phyloP scores from a whole-genome alignment of 2,113 vertebrate genomes.

The Tamias sibiricus region DNA sequence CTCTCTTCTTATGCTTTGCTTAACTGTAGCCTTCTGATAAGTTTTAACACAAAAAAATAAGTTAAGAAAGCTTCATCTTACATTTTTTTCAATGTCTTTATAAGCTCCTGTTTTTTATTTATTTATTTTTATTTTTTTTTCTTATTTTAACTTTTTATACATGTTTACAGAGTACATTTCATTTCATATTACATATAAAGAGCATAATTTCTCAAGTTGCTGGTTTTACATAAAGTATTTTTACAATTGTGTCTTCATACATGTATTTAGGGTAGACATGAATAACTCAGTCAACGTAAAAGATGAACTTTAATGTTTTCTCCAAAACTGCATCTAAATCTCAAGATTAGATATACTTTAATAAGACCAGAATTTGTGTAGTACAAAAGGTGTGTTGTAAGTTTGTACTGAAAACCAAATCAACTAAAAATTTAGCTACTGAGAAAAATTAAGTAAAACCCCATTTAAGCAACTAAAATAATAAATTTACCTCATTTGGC shows the following conservation, averaged over 20 bases:
- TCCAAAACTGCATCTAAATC: not conserved
- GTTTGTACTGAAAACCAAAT: not conserved
- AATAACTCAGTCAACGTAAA: too few species aligned
- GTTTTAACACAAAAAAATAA: not conserved
- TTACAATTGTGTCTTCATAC: too few species aligned
- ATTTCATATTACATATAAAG: too few species aligned
- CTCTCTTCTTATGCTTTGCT: not conserved
- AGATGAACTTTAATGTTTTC: not conserved
- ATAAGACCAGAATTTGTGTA: not conserved
- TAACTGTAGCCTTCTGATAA: not conserved
- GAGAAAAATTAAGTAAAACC: not conserved
- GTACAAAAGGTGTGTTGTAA: not conserved
- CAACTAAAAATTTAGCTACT: not conserved
- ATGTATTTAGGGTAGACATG: too few species aligned
- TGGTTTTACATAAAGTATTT: too few species aligned
- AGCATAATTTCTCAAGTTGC: too few species aligned
- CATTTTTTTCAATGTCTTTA: too few species aligned
- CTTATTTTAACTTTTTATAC: too few species aligned
- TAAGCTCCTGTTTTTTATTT: too few species aligned
- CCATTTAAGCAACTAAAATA: not conserved
- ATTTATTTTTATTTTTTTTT: too few species aligned
- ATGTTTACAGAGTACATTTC: too few species aligned
- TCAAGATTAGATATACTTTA: not conserved
- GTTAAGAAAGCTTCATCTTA: not conserved
- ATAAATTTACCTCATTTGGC: not conserved